Conservation (phyloP, 1,140 invertebrate genomes). For the Cydia fagiglandana region DNA sequence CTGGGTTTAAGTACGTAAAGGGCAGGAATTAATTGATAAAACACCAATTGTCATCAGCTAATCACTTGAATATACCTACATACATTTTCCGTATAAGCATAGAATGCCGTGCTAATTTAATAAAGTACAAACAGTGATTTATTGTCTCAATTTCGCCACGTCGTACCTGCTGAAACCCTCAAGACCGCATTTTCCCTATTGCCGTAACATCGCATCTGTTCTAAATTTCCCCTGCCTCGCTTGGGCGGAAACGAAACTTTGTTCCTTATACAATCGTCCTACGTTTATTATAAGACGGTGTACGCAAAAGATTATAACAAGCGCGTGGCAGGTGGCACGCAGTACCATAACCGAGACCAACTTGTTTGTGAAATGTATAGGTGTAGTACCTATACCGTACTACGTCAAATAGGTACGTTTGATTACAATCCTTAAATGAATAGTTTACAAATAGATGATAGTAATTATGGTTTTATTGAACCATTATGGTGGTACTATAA, state of each 20-base stretch:
- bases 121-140: conserved; percentile 19
- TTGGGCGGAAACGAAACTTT: background rate
- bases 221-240: conserved; percentile 10
- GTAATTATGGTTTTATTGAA: too few species aligned
- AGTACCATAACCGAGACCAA: background rate
- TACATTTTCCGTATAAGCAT: background rate
- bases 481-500: too few species aligned
- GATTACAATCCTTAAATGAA: too few species aligned
- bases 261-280: conserved; percentile 9
- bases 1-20: too few species aligned
- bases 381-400: background rate
- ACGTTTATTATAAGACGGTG: conserved; percentile 19
- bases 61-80: background rate
- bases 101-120: conserved; percentile 6
- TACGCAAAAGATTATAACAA: conserved; percentile 26
- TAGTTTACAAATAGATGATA: too few species aligned
- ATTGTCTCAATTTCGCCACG: conserved; percentile 21
- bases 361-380: background rate
- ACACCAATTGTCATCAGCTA: too few species aligned
- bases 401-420: too few species aligned
- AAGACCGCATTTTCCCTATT: conserved; percentile 24
- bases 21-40: too few species aligned
- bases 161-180: conserved; percentile 3
- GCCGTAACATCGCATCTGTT: conserved; percentile 23
- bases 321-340: conserved; percentile 8